A percentile compares a stretch with the other conserved stretches of the same genome.
Conservation (phyloP, 2,113 vertebrate species). For the Solea solea region DNA sequence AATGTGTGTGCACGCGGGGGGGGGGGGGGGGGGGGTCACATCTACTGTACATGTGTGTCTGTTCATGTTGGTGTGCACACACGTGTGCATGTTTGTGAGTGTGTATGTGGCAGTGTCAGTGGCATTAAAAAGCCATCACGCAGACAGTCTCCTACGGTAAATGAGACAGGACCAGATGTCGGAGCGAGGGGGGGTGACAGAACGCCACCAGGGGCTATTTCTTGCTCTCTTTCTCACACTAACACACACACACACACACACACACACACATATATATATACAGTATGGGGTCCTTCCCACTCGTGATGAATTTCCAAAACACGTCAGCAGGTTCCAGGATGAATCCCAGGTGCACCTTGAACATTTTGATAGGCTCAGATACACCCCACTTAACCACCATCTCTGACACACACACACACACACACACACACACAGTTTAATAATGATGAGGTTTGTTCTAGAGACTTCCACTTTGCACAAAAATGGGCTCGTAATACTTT, state of each 20-base stretch:
- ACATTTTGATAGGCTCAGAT: constrained; percentile 37
- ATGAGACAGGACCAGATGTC: constrained; percentile 84
- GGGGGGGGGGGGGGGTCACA: constrained; percentile 4
- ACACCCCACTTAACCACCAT: constrained; percentile 44
- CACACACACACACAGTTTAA: constrained; percentile 1
- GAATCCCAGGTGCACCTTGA: constrained; percentile 50
- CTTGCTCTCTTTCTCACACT: constrained; percentile 23
- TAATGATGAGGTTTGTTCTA: neutral
- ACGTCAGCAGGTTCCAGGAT: constrained; percentile 53
- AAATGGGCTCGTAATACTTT: neutral
- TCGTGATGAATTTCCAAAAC: constrained; percentile 56
- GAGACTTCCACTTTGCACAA: neutral
- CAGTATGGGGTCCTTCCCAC: constrained; percentile 39
- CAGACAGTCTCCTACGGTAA: constrained; percentile 76
- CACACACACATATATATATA: constrained; percentile 20
- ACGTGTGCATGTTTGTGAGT: constrained; percentile 18
- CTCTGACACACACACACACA: constrained; percentile 22
- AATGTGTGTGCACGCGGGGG: neutral
- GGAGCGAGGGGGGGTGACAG: constrained; percentile 67
- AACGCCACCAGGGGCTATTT: constrained; percentile 68
- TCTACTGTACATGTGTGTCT: constrained; percentile 17
- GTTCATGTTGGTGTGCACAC: neutral
- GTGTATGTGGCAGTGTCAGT: constrained; percentile 58
- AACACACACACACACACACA: constrained; percentile 19
- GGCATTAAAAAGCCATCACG: constrained; percentile 81